These are phyloP conservation scores for Drosophila formosana DNA, from an alignment of 2,888 invertebrate species.

Conservation along the genomic window DNA sequence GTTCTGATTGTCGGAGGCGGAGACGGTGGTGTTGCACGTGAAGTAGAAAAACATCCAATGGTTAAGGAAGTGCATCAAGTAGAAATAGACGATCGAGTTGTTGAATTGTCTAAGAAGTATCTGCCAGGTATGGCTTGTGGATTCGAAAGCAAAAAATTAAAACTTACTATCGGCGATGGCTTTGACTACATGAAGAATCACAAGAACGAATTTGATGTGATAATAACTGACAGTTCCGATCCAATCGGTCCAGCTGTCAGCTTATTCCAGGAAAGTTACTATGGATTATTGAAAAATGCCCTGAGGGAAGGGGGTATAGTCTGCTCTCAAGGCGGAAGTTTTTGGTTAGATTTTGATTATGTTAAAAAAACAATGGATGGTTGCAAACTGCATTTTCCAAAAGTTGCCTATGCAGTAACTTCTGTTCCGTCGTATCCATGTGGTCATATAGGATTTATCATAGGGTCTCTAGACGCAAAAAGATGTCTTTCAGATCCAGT, in stretches of 20 bases:
- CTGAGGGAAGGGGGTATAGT: conserved; percentile 94
- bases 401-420: conserved; percentile 92
- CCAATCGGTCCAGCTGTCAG: conserved; percentile 93
- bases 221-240: too few relatives aligned
- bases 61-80: conserved; percentile 96
- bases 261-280: conserved; percentile 91
- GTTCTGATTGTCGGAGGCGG: conserved; percentile 99
- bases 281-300: conserved; percentile 92
- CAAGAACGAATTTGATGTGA: too few relatives aligned
- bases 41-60: conserved; percentile 95
- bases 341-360: conserved; percentile 92
- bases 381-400: conserved; percentile 92
- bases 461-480: conserved; percentile 90
- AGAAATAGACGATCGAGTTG: conserved; percentile 97
- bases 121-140: conserved; percentile 95
- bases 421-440: conserved; percentile 98
- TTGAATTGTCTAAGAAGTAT: conserved; percentile 94
- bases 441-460: conserved; percentile 97
- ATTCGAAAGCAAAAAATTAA: too few relatives aligned
- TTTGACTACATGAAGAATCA: conserved; percentile 97
- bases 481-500: conserved; percentile 89
- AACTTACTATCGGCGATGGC: too few relatives aligned
- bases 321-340: conserved; percentile 95
- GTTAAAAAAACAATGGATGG: conserved; percentile 91
- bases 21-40: conserved; percentile 98